A percentile compares a stretch with the other conserved stretches of the same genome.
These are phyloP conservation scores for Tiliacea citrago DNA, from an alignment of 2,888 invertebrate species.

Conservation along the genomic window DNA sequence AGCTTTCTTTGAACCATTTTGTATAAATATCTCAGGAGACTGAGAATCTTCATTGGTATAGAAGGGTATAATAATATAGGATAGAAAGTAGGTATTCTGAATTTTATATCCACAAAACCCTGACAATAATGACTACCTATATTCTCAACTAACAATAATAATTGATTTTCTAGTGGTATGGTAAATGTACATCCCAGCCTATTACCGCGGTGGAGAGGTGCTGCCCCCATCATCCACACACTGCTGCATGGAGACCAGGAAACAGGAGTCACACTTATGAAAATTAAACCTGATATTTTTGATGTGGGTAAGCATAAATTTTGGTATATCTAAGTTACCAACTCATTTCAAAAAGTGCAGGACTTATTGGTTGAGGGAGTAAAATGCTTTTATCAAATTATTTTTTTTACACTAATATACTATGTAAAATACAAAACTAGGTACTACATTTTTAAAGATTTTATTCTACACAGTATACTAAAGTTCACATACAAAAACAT, in stretches of 20 bases:
- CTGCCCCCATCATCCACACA: constrained; percentile 97
- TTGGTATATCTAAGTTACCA: background rate
- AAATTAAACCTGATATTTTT: constrained; percentile 95
- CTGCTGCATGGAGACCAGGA: constrained; percentile 95
- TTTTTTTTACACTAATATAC: background rate
- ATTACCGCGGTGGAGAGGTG: constrained; percentile 97
- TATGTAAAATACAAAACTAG: too few relatives aligned
- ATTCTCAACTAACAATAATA: background rate
- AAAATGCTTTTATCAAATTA: background rate
- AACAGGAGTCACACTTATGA: constrained; percentile 97
- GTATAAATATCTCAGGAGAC: too few relatives aligned
- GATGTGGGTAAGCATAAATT: constrained; percentile 92
- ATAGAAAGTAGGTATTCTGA: constrained; percentile 81
- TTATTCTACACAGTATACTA: too few relatives aligned
- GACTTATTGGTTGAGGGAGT: background rate
- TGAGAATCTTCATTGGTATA: background rate
- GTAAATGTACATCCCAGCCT: constrained; percentile 98
- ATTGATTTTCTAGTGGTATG: constrained; percentile 92
- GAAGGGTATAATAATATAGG: background rate
- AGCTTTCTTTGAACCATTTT: background rate
- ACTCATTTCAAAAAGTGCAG: background rate
- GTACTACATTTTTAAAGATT: too few relatives aligned
- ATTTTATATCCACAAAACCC: background rate
- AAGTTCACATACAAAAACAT: too few relatives aligned
- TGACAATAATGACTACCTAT: background rate